Percentiles rank a stretch among this genome's conserved stretches.
phyloP scores from a whole-genome alignment of 2,113 vertebrate species.

The Eretmochelys imbricata region DNA sequence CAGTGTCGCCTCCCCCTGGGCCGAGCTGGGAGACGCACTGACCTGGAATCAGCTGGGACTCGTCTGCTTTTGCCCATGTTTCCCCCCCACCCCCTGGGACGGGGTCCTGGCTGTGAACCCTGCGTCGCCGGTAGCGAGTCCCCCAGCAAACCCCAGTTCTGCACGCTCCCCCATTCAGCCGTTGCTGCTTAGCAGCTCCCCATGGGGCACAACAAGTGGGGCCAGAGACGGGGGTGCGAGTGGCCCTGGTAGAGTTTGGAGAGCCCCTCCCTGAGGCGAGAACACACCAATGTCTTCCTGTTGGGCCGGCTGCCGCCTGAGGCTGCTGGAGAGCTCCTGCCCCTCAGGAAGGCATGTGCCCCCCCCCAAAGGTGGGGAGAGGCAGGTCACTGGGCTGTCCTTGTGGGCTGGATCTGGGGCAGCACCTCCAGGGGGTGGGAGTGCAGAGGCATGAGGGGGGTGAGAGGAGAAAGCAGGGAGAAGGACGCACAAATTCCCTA shows the following conservation, averaged over 20 bases:
- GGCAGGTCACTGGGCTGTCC: not conserved
- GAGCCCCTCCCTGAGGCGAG: not conserved
- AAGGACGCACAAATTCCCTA: not conserved
- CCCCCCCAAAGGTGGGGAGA: too few species aligned
- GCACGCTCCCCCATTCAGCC: not conserved
- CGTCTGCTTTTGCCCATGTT: not conserved
- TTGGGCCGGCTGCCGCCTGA: too few species aligned
- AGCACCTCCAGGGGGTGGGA: not conserved
- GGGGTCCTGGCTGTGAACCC: not conserved
- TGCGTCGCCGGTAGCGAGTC: too few species aligned
- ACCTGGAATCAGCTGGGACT: too few species aligned
- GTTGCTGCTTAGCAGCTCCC: not conserved
- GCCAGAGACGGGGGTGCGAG: not conserved
- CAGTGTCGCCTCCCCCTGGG: too few species aligned
- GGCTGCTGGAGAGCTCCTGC: too few species aligned
- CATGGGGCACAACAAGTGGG: not conserved
- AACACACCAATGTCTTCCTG: too few species aligned
- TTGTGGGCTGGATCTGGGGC: not conserved
- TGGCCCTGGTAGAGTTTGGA: not conserved
- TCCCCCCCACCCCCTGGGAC: not conserved
- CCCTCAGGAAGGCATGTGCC: too few species aligned
- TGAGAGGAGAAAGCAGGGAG: not conserved
- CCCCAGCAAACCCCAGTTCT: not conserved
- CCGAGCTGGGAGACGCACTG: too few species aligned
- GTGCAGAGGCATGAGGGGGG: not conserved